These are phyloP conservation scores for Muntiacus reevesi DNA, from an alignment of 2,113 vertebrate species.

Conservation along the genomic window DNA sequence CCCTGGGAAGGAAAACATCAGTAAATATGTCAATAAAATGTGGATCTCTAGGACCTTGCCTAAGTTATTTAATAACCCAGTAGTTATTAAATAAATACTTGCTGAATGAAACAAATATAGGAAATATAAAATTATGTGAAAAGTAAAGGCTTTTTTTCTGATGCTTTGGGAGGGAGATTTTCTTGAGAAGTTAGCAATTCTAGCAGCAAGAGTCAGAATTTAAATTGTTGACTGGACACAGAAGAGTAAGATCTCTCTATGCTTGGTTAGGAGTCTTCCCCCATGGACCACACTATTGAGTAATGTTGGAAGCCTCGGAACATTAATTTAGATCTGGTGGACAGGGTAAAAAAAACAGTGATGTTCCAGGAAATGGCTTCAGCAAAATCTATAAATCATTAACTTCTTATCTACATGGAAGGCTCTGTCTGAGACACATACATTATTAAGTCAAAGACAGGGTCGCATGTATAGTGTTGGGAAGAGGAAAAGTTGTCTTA, in stretches of 20 bases:
- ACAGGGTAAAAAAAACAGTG: background rate
- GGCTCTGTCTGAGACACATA: background rate
- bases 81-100: background rate
- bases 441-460: background rate
- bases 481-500: background rate
- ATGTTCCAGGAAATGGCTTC: background rate
- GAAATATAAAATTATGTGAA: background rate
- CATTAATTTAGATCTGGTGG: background rate
- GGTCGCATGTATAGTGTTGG: background rate
- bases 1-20: background rate
- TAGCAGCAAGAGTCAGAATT: background rate
- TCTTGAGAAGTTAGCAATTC: background rate
- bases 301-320: background rate
- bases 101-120: background rate
- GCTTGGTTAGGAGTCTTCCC: background rate
- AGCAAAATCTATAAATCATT: background rate
- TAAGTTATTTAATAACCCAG: background rate
- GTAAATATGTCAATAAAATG: background rate
- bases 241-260: background rate
- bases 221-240: background rate
- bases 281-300: background rate
- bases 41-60: background rate
- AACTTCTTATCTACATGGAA: background rate
- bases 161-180: background rate
- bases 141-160: background rate